Conservation (phyloP, 2,888 invertebrate species). For the Eupithecia vulgata region DNA sequence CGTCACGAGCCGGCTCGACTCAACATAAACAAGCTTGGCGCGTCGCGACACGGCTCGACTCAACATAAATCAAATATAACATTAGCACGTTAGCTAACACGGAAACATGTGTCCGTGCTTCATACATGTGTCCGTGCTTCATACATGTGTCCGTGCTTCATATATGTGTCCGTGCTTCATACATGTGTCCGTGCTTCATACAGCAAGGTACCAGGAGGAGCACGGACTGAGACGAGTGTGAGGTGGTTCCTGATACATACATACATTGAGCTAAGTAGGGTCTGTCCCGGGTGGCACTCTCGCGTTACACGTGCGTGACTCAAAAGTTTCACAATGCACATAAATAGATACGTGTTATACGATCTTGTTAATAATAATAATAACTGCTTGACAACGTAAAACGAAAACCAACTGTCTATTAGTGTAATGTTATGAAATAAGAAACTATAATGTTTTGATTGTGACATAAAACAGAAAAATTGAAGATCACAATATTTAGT, state of each 20-base stretch:
- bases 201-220: not conserved
- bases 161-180: no score
- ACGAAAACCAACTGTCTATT: not conserved
- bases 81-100: not conserved
- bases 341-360: not conserved
- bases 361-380: conserved; percentile 5
- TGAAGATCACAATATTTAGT: not conserved
- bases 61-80: not conserved
- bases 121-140: not conserved
- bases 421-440: conserved; percentile 1
- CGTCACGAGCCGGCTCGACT: no score
- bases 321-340: not conserved
- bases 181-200: not conserved
- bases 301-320: not conserved
- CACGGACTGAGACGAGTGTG: not conserved
- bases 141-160: not conserved
- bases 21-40: no score
- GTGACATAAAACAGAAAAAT: not conserved
- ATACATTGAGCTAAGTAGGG: not conserved
- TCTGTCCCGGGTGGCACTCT: not conserved
- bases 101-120: not conserved
- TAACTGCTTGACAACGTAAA: not conserved
- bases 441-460: not conserved
- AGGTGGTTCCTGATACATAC: not conserved
- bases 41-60: no score